Percentiles rank a stretch among this genome's conserved stretches.
Conservation (phyloP, 2,113 vertebrate genomes). For the Hiodon tergisus region DNA sequence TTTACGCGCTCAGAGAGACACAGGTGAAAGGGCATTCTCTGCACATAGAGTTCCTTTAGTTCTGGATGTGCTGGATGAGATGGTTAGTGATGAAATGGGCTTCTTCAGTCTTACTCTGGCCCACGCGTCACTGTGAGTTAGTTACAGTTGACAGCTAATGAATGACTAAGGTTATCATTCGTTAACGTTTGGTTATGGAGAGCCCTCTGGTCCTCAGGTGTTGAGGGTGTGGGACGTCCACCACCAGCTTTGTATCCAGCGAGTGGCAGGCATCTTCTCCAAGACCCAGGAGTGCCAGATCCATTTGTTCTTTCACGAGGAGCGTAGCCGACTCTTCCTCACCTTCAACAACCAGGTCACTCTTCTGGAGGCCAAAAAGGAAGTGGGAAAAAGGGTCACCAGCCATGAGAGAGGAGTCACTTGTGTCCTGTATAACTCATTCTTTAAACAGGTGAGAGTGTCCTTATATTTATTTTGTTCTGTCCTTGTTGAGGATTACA, state of each 20-base stretch:
- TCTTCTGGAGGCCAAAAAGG: constrained; percentile 54
- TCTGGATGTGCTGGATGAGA: background rate
- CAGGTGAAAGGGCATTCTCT: too few relatives aligned
- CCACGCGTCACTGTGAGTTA: background rate
- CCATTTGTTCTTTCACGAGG: constrained; percentile 31
- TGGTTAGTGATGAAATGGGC: background rate
- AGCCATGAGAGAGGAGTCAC: constrained; percentile 61
- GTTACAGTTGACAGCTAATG: background rate
- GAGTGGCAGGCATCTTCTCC: constrained; percentile 28
- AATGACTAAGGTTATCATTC: too few relatives aligned
- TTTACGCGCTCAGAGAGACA: background rate
- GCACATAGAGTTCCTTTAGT: too few relatives aligned
- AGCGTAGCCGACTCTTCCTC: constrained; percentile 28
- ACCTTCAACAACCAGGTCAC: constrained; percentile 56
- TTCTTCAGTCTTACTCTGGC: background rate
- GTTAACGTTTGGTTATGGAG: background rate
- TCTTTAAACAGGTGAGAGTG: constrained; percentile 60
- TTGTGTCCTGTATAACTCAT: constrained; percentile 58
- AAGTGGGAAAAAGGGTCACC: constrained; percentile 45
- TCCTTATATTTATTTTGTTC: background rate
- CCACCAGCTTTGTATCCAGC: constrained; percentile 30
- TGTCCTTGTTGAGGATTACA: background rate
- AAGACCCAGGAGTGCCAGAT: constrained; percentile 29
- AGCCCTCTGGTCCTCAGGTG: constrained; percentile 17
- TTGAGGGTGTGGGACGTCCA: constrained; percentile 40